phyloP scores from a whole-genome alignment of 2,113 vertebrate species.

The Prochilodus magdalenae region DNA sequence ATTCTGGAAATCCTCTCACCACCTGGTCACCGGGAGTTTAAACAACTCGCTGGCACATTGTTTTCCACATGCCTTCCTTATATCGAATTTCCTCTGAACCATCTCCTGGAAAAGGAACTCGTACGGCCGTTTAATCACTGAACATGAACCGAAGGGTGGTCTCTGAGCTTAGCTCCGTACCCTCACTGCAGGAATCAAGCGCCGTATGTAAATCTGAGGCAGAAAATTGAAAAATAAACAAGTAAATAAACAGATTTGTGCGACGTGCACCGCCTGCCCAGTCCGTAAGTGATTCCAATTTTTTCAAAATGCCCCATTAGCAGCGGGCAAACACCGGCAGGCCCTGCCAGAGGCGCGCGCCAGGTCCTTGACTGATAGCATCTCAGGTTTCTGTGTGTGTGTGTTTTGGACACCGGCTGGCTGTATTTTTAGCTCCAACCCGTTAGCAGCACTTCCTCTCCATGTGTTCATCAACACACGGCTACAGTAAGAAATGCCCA shows the following conservation, averaged over 20 bases:
- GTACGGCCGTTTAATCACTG: too few relatives aligned
- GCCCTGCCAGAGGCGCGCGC: conserved; percentile 20
- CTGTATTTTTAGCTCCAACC: conserved; percentile 54
- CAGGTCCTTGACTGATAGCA: conserved; percentile 37
- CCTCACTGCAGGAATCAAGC: neutral
- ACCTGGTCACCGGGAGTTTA: too few relatives aligned
- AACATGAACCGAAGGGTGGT: too few relatives aligned
- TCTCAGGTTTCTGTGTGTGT: conserved; percentile 49
- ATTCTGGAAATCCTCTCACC: too few relatives aligned
- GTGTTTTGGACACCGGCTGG: conserved; percentile 31
- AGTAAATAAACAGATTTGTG: conserved; percentile 18
- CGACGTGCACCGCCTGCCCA: neutral
- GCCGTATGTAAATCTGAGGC: neutral
- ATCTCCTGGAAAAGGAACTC: too few relatives aligned
- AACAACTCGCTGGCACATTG: too few relatives aligned
- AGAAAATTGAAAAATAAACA: conserved; percentile 40
- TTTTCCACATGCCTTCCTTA: too few relatives aligned
- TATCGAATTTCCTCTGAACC: too few relatives aligned
- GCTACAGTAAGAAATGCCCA: conserved; percentile 22
- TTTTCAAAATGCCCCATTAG: conserved; percentile 22
- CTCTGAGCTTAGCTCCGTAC: too few relatives aligned
- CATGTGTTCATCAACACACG: conserved; percentile 45
- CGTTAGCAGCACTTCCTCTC: conserved; percentile 47
- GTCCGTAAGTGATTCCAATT: conserved; percentile 10
- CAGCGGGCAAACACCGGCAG: conserved; percentile 16